Base-by-base conservation (phyloP, 2,113 vertebrate genomes). In the Isichthys henryi region DNA sequence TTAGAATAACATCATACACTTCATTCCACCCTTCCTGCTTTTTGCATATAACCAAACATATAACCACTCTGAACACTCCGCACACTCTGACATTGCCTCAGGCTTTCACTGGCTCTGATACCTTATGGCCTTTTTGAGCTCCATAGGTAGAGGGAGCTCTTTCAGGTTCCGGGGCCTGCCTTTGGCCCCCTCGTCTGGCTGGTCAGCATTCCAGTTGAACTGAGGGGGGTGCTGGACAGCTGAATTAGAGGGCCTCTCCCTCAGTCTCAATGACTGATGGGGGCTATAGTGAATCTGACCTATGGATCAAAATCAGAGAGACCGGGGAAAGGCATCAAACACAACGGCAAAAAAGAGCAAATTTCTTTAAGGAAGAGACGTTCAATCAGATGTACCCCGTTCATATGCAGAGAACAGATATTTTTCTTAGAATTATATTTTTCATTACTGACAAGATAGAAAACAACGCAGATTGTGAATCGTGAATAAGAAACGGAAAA, bases 51-150 rank as follows among this genome's bases (percentile, higher is more conserved):
- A 77, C 13, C 70, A 77, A 15, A 39, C 31, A 13, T 31, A 39
- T 39, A 35, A 39, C 31, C 35, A 31, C 35, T 83, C 1, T 83
- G 80, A 83, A 7, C 19, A 39, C 8, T 0, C 9, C 43, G 0
- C 39, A 83, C 19, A 46, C 43, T 21, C 19, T 45, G 11, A 21
- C 19, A 6, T 46, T 83, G 19, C 35, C 27, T 17, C 39, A 21
- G 77, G 17, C 15, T 7, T 23, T 52, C 27, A 10, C 10, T 88
- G 8, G 49, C 23, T 82, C 21, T 23, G 31, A 5, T 93, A 96
- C 96, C 95, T 17, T 49, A 94, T 89, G 19, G 94, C 93, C 93
- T 87, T 95, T 89, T 94, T 96, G 45, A 94, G 90, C 2, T 52
- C 53, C 95, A 96, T 95, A 74, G 92, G 93, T 89, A 94, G 82